Percentiles rank a stretch among this genome's conserved stretches.
Evolutionary conservation across 2,797 vertebrate genomes (phyloP).

Genomic region (Propithecus perrieri): DNA sequence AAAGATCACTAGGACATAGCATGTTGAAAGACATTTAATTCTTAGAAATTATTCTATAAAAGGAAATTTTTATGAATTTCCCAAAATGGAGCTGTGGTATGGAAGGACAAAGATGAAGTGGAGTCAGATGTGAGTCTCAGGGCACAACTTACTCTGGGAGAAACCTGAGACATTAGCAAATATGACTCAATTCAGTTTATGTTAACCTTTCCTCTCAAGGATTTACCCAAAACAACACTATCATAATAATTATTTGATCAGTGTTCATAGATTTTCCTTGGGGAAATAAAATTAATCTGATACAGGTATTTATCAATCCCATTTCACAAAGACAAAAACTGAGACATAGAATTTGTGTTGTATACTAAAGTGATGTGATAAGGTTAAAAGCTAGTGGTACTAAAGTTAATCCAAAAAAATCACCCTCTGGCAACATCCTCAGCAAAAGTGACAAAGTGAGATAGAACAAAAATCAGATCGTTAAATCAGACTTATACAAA

Average conservation of each 20-base stretch:
- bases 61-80: neutral
- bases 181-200: neutral
- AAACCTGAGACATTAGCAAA: neutral
- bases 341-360: neutral
- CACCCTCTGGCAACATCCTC: neutral
- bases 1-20: neutral
- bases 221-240: neutral
- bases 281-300: neutral
- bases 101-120: neutral
- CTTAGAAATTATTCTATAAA: neutral
- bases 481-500: neutral
- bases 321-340: constrained; percentile 21
- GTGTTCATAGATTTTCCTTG: neutral
- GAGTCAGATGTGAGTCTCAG: neutral
- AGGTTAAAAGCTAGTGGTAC: neutral
- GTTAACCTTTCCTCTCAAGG: neutral
- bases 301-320: neutral
- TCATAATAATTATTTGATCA: neutral
- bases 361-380: neutral
- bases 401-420: neutral
- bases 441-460: neutral
- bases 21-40: neutral
- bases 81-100: neutral
- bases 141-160: neutral
- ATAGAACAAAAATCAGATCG: neutral